These are phyloP conservation scores for Paracentrotus lividus DNA, from an alignment of 53 echinoderm and acorn worm species.

Conservation along the genomic window DNA sequence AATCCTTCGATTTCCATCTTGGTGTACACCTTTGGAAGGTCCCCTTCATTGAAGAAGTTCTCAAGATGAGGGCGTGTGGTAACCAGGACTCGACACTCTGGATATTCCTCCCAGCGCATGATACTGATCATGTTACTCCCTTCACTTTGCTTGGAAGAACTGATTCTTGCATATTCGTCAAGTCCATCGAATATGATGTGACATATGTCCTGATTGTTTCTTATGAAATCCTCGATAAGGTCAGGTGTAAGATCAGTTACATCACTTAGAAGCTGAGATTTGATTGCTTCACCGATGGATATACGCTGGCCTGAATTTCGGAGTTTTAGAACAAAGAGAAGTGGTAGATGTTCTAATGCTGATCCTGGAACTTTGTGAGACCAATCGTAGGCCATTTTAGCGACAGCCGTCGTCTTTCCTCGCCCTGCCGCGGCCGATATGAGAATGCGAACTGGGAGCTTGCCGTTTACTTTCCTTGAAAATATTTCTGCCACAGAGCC, in stretches of 20 bases:
- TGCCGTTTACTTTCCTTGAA: no score
- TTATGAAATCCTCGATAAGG: neutral
- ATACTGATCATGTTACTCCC: neutral
- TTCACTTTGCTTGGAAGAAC: no score
- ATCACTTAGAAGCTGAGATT: no score
- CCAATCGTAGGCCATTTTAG: slow-evolving; percentile 16
- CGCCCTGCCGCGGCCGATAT: neutral
- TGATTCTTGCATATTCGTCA: neutral
- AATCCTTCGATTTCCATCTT: neutral
- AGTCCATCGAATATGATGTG: no score
- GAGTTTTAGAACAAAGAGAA: neutral
- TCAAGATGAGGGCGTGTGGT: neutral
- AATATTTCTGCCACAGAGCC: no score
- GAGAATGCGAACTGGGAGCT: no score
- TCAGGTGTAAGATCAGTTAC: neutral
- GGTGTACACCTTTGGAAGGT: slow-evolving; percentile 2
- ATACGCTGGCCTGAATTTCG: neutral
- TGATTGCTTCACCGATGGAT: neutral
- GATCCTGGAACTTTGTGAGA: neutral
- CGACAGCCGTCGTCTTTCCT: slow-evolving; percentile 28
- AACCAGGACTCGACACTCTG: neutral
- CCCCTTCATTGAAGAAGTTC: neutral
- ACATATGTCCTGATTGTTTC: no score
- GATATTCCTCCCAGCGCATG: neutral
- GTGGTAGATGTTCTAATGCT: neutral